Conservation (phyloP, 2,797 vertebrate genomes). For the Thamnophis elegans region DNA sequence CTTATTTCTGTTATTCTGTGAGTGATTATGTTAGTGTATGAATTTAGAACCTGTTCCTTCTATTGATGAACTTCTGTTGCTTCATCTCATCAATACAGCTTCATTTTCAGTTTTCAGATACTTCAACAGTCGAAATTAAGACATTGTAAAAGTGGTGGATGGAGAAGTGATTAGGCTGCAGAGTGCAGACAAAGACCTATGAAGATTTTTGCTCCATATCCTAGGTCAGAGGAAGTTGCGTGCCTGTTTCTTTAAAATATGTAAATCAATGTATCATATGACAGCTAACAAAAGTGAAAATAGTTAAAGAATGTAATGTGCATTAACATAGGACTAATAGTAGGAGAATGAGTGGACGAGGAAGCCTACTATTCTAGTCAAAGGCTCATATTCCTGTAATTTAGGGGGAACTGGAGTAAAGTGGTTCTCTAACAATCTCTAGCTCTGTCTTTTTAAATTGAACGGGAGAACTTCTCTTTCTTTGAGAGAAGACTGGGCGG, state of each 20-base stretch:
- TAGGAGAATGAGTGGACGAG: background rate
- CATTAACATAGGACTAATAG: background rate
- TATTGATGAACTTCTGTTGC: background rate
- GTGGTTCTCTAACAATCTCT: background rate
- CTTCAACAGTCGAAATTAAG: background rate
- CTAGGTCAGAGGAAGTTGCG: background rate
- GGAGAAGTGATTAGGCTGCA: background rate
- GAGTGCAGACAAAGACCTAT: background rate
- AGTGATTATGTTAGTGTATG: background rate
- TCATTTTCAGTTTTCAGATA: background rate
- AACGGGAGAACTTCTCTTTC: background rate
- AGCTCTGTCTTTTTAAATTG: background rate
- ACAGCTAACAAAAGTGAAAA: background rate
- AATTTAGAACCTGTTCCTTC: background rate
- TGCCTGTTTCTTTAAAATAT: background rate
- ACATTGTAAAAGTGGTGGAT: background rate
- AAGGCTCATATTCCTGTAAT: background rate
- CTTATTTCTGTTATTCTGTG: background rate
- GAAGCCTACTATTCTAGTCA: background rate
- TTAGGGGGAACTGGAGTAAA: background rate
- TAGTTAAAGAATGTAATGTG: background rate
- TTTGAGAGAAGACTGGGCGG: background rate
- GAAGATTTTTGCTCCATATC: background rate
- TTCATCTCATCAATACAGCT: background rate
- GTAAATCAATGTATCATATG: background rate